These are phyloP conservation scores for Sebastes elongatus DNA, from an alignment of 2,797 vertebrate genomes.

Conservation along the genomic window DNA sequence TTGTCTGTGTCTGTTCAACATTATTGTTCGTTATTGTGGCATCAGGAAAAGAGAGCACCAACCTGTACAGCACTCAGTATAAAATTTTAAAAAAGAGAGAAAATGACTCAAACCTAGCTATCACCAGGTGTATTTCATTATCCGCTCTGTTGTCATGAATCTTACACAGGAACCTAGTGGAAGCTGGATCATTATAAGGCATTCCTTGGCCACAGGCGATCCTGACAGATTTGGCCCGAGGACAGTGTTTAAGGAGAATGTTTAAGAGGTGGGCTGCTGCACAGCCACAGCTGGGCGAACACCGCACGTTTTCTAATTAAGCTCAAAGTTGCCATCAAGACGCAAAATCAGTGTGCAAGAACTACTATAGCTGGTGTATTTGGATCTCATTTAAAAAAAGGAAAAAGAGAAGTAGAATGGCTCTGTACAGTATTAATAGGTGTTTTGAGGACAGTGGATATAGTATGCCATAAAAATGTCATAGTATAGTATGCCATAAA, in stretches of 20 bases:
- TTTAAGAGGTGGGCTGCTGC: neutral
- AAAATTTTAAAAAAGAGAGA: neutral
- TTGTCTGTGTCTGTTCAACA: neutral
- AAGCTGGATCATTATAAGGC: neutral
- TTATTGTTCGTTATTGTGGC: neutral
- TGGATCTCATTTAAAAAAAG: too few species aligned
- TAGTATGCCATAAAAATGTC: neutral
- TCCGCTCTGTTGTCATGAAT: neutral
- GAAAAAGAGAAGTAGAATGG: neutral
- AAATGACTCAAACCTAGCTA: neutral
- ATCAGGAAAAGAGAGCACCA: neutral
- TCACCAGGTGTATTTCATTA: neutral
- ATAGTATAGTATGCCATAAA: too few species aligned
- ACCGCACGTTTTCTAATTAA: slow-evolving; percentile 50
- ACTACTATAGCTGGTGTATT: neutral
- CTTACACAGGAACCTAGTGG: neutral
- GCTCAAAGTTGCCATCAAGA: slow-evolving; percentile 30
- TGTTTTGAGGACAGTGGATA: neutral
- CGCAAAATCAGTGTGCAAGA: neutral
- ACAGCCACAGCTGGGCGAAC: slow-evolving; percentile 23
- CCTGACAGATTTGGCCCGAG: slow-evolving; percentile 24
- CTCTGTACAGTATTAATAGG: neutral
- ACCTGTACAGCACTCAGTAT: neutral
- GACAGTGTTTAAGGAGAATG: neutral
- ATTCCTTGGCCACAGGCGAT: slow-evolving; percentile 16